Evolutionary conservation across 2,888 invertebrate genomes (phyloP).

Genomic region (Acanthoscelides obtectus): DNA sequence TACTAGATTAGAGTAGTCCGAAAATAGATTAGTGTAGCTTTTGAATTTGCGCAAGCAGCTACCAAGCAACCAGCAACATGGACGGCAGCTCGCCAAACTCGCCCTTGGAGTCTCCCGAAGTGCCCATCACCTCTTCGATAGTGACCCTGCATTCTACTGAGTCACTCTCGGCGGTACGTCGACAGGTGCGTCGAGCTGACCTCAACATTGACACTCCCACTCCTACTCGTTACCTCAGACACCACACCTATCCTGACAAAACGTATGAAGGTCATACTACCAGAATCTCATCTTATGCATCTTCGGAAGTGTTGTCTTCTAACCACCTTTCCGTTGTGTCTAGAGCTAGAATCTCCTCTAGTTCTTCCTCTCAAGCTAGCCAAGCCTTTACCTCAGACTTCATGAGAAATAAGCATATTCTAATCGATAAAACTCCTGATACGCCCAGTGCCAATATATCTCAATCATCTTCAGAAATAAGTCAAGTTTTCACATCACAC

Average conservation of each 20-base stretch:
- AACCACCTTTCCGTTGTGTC: neutral
- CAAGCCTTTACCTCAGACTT: conserved; percentile 6
- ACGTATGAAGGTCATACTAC: conserved; percentile 68
- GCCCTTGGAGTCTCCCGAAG: conserved; percentile 79
- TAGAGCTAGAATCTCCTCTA: neutral
- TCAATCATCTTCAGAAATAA: conserved; percentile 35
- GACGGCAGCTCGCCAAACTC: conserved; percentile 75
- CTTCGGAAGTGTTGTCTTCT: neutral
- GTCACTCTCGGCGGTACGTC: conserved; percentile 47
- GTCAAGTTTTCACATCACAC: conserved; percentile 42
- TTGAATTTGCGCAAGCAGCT: conserved; percentile 54
- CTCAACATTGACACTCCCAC: conserved; percentile 18
- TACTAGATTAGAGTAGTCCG: neutral
- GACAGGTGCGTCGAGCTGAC: conserved; percentile 45
- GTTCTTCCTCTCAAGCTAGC: conserved; percentile 6
- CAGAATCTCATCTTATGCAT: conserved; percentile 49
- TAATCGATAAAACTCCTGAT: conserved; percentile 54
- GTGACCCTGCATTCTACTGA: conserved; percentile 65
- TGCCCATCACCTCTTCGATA: conserved; percentile 61
- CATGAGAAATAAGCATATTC: neutral
- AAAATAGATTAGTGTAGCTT: neutral
- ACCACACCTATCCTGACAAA: conserved; percentile 29
- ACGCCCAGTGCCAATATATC: conserved; percentile 65
- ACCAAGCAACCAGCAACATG: conserved; percentile 75
- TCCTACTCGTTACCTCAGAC: conserved; percentile 22